Base-by-base conservation (phyloP, 2,888 invertebrate genomes). In the Gymnoscelis rufifasciata region DNA sequence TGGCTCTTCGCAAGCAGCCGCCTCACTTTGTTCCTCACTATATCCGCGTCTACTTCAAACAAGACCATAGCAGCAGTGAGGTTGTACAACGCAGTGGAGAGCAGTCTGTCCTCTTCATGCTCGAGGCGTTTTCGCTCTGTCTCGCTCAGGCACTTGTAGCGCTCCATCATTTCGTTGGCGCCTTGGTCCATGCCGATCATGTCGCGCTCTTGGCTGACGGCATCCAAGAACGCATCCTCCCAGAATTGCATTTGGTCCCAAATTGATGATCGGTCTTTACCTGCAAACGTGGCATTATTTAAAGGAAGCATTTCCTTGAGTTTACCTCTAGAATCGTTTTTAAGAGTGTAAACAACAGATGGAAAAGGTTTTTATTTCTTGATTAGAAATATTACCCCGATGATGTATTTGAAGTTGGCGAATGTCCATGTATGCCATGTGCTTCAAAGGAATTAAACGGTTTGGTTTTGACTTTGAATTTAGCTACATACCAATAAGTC, bases 241-340 rank as follows among this genome's bases (percentile, higher is more conserved):
- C 99, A 99, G 83, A 99, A 99, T 71, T 97, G 97, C 95, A 97
- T 97, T 89, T 99, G 97, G 81, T 99, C 98, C 99, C 99, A 99
- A 23, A 99, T 83, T 44, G 92, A 91, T 1, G 95, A 94, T 57
- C 97, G 83, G 55, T 96, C 96, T 78, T 96, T 96, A 26, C 92
- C 89, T 89, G 41, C 27, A 54, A 53, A 10, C 3, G 19, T 3
- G 19, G 19, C 2, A 19, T 19, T 7, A 11, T 29, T 12, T 12
- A 12, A 30, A 3, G 7, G 7, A 8, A 30, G 12, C 7, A 12
- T 12, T 13, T 30, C 7, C 12, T 13, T 13, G n/a, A n/a, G n/a
- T n/a, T 19, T 19, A 19, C 19, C 19, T 19, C 19, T 19, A n/a
- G n/a, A n/a, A n/a, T n/a, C n/a, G n/a, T n/a, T n/a, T n/a, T n/a